These are phyloP conservation scores for Criorhina ranunculi DNA, from an alignment of 2,888 invertebrate species.

Conservation along the genomic window DNA sequence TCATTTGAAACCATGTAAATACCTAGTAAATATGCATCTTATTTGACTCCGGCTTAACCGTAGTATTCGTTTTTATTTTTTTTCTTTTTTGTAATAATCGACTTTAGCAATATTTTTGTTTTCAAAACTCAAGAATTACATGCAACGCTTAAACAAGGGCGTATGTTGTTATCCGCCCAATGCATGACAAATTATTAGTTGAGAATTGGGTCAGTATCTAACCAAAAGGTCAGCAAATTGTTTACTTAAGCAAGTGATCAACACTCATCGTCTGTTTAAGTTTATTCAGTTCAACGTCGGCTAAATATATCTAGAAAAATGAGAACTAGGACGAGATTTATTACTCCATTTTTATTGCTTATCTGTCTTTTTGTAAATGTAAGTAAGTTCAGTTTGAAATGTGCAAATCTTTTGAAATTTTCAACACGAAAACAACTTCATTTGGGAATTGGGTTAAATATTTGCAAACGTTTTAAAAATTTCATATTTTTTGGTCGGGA, in stretches of 20 bases:
- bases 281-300: constrained; percentile 16
- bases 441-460: constrained; percentile 17
- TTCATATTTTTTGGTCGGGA: background rate
- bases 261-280: constrained; percentile 5
- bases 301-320: constrained; percentile 3
- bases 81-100: constrained; percentile 2
- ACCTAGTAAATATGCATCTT: too few species aligned
- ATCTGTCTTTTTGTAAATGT: constrained; percentile 26
- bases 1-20: too few species aligned
- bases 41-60: background rate
- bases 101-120: background rate
- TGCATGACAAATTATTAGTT: constrained; percentile 28
- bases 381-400: constrained; percentile 12
- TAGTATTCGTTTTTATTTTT: background rate
- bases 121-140: constrained; percentile 11
- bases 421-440: too few species aligned
- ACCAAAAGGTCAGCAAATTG: constrained; percentile 55
- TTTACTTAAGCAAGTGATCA: constrained; percentile 54
- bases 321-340: constrained; percentile 44
- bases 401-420: background rate
- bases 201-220: constrained; percentile 50
- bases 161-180: constrained; percentile 5
- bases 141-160: constrained; percentile 16
- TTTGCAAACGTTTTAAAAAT: background rate
- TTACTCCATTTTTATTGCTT: constrained; percentile 24